A percentile compares a stretch with the other conserved stretches of the same genome.
Conservation (phyloP, 1,140 invertebrate species). For the Drosophila pandora region DNA sequence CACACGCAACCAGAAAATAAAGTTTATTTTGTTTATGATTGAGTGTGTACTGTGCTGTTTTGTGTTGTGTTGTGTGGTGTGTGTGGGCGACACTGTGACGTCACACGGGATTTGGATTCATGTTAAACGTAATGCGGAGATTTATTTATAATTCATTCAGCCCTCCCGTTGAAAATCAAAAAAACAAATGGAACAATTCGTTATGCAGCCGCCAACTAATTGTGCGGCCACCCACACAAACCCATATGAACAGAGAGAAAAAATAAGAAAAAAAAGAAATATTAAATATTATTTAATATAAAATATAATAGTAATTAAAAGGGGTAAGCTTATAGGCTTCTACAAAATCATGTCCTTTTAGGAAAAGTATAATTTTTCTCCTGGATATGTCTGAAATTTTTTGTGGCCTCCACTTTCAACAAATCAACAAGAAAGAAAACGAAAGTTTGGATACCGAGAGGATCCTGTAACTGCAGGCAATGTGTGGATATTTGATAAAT, state of each 20-base stretch:
- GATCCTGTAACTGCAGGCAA: constrained; percentile 34
- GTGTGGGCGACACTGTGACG: constrained; percentile 55
- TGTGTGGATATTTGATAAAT: constrained; percentile 79
- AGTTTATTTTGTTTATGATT: constrained; percentile 22
- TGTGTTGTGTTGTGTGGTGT: background rate
- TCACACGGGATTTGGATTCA: constrained; percentile 63
- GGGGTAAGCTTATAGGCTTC: no score
- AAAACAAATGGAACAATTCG: constrained; percentile 39
- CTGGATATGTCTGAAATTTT: no score
- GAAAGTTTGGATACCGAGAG: background rate
- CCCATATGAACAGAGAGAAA: constrained; percentile 18
- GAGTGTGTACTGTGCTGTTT: background rate
- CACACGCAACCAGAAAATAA: constrained; percentile 25
- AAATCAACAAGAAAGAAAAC: constrained; percentile 26
- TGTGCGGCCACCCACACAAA: constrained; percentile 55
- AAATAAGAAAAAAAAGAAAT: background rate
- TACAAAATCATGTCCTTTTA: background rate
- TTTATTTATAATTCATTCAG: constrained; percentile 72
- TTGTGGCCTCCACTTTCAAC: constrained; percentile 1
- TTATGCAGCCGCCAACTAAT: constrained; percentile 68
- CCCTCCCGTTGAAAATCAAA: constrained; percentile 30
- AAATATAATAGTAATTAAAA: background rate
- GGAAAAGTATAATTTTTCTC: background rate
- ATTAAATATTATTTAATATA: background rate
- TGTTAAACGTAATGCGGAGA: constrained; percentile 62